phyloP scores from a whole-genome alignment of 2,888 invertebrate species.

The Microchrysa polita region DNA sequence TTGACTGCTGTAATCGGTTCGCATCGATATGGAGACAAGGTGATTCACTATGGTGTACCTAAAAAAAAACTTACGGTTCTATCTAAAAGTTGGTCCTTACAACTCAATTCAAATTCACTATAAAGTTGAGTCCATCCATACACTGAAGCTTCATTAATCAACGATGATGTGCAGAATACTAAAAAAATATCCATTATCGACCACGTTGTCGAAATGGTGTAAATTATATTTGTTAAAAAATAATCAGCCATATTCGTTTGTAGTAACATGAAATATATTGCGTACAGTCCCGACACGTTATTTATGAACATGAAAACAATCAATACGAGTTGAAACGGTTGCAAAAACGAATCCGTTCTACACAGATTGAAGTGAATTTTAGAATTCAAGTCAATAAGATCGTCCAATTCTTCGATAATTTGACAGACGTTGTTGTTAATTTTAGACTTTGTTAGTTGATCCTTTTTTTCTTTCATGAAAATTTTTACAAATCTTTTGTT shows the following conservation, averaged over 20 bases:
- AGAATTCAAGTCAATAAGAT: background rate
- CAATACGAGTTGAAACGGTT: background rate
- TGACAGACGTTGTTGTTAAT: background rate
- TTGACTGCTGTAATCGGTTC: too few species aligned
- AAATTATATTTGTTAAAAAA: background rate
- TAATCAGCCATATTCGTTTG: background rate
- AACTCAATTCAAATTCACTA: background rate
- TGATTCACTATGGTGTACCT: too few species aligned
- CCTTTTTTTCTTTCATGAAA: too few species aligned
- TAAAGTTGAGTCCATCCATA: background rate
- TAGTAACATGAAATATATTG: background rate
- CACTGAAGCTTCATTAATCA: background rate
- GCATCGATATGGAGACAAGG: too few species aligned
- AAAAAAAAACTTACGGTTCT: slow-evolving; percentile 19
- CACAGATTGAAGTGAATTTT: background rate
- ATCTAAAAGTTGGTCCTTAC: background rate
- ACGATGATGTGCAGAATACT: background rate
- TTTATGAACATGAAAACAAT: background rate
- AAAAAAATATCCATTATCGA: background rate
- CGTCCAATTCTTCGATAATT: background rate
- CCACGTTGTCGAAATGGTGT: background rate
- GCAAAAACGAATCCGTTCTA: background rate
- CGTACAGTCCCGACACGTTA: background rate
- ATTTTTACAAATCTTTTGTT: background rate
- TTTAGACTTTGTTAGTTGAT: too few species aligned